A percentile compares a stretch with the other conserved stretches of the same genome.
Conservation (phyloP, 2,113 vertebrate genomes). For the Pseudorhombus dupliciocellatus region DNA sequence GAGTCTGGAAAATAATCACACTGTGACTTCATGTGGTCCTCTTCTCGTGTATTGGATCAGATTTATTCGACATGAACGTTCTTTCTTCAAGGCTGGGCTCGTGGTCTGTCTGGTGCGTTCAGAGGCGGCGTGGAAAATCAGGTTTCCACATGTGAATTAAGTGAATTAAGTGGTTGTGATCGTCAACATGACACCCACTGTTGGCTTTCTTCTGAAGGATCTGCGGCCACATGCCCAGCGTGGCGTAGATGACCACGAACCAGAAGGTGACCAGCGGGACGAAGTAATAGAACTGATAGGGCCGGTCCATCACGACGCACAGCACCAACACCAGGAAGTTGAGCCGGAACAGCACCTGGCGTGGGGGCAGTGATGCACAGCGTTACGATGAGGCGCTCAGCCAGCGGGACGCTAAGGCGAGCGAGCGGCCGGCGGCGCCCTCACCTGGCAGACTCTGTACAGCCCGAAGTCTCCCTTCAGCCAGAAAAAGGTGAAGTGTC, state of each 20-base stretch:
- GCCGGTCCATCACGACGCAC: constrained; percentile 95
- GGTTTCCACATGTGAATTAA: too few species aligned
- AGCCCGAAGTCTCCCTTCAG: constrained; percentile 97
- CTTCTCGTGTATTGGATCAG: too few species aligned
- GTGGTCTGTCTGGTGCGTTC: too few species aligned
- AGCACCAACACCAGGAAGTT: constrained; percentile 97
- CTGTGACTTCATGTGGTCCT: too few species aligned
- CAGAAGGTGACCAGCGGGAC: constrained; percentile 97
- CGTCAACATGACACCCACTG: constrained; percentile 76
- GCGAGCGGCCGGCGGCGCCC: not conserved
- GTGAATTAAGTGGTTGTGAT: too few species aligned
- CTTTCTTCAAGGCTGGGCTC: too few species aligned
- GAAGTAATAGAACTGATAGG: constrained; percentile 99
- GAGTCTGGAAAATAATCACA: too few species aligned
- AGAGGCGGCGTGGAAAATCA: too few species aligned
- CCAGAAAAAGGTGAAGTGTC: constrained; percentile 99
- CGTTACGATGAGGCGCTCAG: too few species aligned
- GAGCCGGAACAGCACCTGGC: constrained; percentile 95
- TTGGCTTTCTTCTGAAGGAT: constrained; percentile 94
- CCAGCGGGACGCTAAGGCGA: too few species aligned
- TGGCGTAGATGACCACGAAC: constrained; percentile 93
- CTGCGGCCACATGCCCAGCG: constrained; percentile 93
- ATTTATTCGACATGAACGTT: too few species aligned
- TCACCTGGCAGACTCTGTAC: constrained; percentile 96
- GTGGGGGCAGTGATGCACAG: not conserved